Evolutionary conservation across 2,113 vertebrate genomes (phyloP), one percentile per base, ranked within the genome.

Genomic region (Chlamydotis undulata): DNA sequence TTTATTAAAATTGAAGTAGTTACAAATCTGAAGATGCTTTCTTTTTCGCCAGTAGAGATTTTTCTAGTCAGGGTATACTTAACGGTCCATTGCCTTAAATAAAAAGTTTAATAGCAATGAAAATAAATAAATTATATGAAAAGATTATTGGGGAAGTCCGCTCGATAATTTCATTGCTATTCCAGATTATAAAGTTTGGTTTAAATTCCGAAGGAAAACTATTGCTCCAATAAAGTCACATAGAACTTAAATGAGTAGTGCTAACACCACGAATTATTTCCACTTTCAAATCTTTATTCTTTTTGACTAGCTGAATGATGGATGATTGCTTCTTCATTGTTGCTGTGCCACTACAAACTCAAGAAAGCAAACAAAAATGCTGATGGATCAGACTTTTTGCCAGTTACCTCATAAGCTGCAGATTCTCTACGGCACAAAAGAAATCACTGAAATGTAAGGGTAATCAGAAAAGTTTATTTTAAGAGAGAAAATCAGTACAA

Each of bases 401-500:
- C 93, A 89, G 96, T 96, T 95, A 97, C 92, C 96, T 96, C 94
- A 80, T 90, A 97, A 95, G 80, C 93, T 96, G 90, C 83, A 95
- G 78, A 96, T 96, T 95, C 76, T 64, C 74, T 73, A 13, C 65
- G 65, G 41, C 95, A 96, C 94, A 96, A 96, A 94, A 97, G 95
- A 94, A 97, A 97, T 96, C 94, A 96, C 79, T 89, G 95, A 92
- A 82, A 96, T 95, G 41, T 92, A 64, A 94, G 94, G 50, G 74
- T 73, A 97, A 96, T 96, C 96, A 97, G 88, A 93, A 95, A 95
- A 96, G 73, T 96, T 96, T 96, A 96, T 96, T 97, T 97, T 95
- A 92, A 89, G 92, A 92, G 76, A 90, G 65, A 97, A 95, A 93
- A 95, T 95, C 71, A 92, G 92, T 96, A 96, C 91, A 94, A 97